phyloP scores from a whole-genome alignment of 92 coral and sea anemone species.

The Muricea muricata region DNA sequence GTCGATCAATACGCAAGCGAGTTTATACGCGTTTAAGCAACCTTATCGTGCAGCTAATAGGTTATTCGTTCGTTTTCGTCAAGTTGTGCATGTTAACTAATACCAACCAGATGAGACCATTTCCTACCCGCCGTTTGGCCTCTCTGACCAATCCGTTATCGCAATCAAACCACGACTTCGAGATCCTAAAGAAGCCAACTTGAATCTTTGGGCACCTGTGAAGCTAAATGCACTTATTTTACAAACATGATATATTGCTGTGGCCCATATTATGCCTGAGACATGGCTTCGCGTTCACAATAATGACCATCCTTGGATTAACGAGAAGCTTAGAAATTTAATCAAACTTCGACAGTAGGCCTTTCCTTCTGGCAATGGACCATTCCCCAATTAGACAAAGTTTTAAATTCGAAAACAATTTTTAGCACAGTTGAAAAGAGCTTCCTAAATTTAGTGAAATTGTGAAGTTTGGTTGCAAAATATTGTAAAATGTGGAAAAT shows the following conservation, averaged over 20 bases:
- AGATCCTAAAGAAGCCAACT: not conserved
- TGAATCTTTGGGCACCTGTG: not conserved
- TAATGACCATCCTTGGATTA: not conserved
- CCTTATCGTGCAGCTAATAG: too few relatives aligned
- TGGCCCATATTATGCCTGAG: not conserved
- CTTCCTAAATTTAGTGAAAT: too few relatives aligned
- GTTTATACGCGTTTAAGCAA: too few relatives aligned
- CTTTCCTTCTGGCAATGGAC: too few relatives aligned
- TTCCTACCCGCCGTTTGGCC: not conserved
- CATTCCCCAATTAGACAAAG: too few relatives aligned
- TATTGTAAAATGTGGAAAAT: too few relatives aligned
- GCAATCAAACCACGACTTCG: not conserved
- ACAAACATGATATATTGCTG: not conserved
- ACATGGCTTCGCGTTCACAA: not conserved
- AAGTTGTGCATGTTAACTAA: too few relatives aligned
- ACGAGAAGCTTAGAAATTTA: not conserved
- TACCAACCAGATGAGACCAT: not conserved
- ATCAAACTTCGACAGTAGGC: not conserved
- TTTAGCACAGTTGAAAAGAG: too few relatives aligned
- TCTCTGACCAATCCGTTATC: not conserved
- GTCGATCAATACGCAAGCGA: too few relatives aligned
- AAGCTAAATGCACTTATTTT: not conserved
- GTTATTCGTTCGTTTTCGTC: too few relatives aligned
- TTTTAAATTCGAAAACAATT: too few relatives aligned
- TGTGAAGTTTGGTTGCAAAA: too few relatives aligned